Evolutionary conservation across 2,888 invertebrate genomes (phyloP).

Genomic region (Andrena hattorfiana): DNA sequence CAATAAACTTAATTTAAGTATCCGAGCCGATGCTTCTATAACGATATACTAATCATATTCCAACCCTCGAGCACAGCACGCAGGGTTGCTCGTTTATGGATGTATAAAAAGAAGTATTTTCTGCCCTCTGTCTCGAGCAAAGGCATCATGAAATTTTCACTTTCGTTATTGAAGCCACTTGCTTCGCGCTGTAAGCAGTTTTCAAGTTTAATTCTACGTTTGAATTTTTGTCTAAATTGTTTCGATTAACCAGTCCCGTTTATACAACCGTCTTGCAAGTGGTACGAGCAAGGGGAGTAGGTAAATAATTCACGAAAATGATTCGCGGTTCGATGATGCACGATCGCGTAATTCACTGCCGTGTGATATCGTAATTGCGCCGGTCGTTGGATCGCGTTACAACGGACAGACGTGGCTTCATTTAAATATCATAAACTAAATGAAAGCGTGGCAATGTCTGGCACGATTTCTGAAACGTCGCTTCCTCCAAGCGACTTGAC

Average conservation of each 20-base stretch:
- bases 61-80: conserved; percentile 58
- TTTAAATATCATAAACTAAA: conserved; percentile 69
- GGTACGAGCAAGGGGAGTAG: neutral
- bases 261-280: neutral
- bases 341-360: conserved; percentile 32
- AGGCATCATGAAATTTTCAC: conserved; percentile 31
- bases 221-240: neutral
- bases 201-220: too few species aligned
- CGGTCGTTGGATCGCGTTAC: conserved; percentile 41
- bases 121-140: conserved; percentile 21
- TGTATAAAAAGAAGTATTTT: conserved; percentile 50
- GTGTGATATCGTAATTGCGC: conserved; percentile 36
- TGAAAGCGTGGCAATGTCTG: conserved; percentile 74
- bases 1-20: conserved; percentile 78
- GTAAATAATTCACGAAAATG: conserved; percentile 38
- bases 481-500: conserved; percentile 58
- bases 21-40: conserved; percentile 71
- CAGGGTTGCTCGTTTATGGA: conserved; percentile 57
- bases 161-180: conserved; percentile 8
- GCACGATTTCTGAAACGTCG: conserved; percentile 70
- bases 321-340: conserved; percentile 25
- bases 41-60: conserved; percentile 78
- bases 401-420: conserved; percentile 58
- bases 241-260: neutral
- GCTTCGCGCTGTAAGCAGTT: neutral